Evolutionary conservation across 2,113 vertebrate genomes (phyloP), one percentile per base, ranked within the genome.

Genomic region (Amphilophus citrinellus): DNA sequence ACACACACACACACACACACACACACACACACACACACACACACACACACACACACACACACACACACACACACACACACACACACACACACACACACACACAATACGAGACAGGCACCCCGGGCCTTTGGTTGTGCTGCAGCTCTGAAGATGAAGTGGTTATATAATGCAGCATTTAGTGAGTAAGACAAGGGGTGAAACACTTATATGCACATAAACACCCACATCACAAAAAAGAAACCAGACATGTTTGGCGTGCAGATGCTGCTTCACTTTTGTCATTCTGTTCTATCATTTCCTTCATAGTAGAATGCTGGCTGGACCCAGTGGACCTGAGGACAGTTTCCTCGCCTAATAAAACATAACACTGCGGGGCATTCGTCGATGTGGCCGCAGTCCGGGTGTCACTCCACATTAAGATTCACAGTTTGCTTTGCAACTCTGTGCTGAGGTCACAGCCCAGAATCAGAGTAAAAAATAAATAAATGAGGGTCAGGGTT

Each of bases 111-210:
- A 3, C 20, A n/a, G 10, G 18, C 58, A 10, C 68, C 82, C 66
- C 62, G 3, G 61, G 79, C 44, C 42, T 32, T 6, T 73, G 83
- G 79, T 61, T 79, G 66, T 76, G 17, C 76, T 82, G 76, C 30
- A 59, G 77, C 63, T 89, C 66, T 87, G 61, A 77, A 79, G 78
- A 88, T 37, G 73, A 56, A 11, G 30, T 24, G 42, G 66, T 89
- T 89, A 83, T 81, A 83, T 87, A 86, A 89, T 37, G 3, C 77
- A 62, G 42, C 27, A 57, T 84, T 80, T 61, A 63, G 30, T 47
- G 80, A 85, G 61, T 61, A 53, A 77, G 62, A 80, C 58, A 1
- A 20, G 39, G 53, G 39, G 39, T 73, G 62, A 84, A 60, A 78
- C 42, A 44, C 50, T 66, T 11, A 10, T 10, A 10, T 68, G 20